phyloP scores from a whole-genome alignment of 2,888 invertebrate genomes.

The Polyommatus icarus region DNA sequence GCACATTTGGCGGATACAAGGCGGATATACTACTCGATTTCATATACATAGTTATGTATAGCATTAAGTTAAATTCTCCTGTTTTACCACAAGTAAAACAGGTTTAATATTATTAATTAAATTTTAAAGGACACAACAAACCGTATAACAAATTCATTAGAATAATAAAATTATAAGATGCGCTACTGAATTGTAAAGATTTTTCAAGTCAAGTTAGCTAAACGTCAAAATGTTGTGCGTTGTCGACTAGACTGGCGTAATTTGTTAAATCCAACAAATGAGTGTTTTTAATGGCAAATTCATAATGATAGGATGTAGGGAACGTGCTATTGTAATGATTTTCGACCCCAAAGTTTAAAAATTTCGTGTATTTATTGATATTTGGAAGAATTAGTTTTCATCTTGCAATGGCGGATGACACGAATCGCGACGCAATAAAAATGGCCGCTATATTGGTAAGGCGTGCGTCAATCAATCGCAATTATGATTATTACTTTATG shows the following conservation, averaged over 20 bases:
- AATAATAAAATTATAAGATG: constrained; percentile 37
- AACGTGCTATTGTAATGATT: constrained; percentile 59
- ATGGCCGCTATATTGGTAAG: constrained; percentile 79
- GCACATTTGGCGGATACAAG: constrained; percentile 23
- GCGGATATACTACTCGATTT: constrained; percentile 15
- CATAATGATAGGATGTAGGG: constrained; percentile 54
- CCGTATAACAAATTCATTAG: constrained; percentile 1
- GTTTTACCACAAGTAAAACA: neutral
- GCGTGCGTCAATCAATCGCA: constrained; percentile 72
- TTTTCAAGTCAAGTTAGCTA: constrained; percentile 54
- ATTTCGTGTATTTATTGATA: constrained; percentile 58
- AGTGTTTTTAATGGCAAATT: constrained; percentile 65
- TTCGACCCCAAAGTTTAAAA: constrained; percentile 43
- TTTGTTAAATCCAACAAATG: constrained; percentile 62
- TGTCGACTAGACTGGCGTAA: constrained; percentile 71
- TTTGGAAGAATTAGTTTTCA: constrained; percentile 58
- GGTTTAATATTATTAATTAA: neutral
- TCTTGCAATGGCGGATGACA: constrained; percentile 80
- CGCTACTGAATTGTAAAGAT: constrained; percentile 41
- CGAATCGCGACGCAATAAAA: constrained; percentile 80
- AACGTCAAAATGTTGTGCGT: constrained; percentile 79
- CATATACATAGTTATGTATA: neutral
- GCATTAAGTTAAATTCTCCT: neutral
- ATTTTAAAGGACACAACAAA: neutral
- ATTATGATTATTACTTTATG: constrained; percentile 46